phyloP scores from a whole-genome alignment of 2,113 vertebrate species.

The Menidia beryllina region DNA sequence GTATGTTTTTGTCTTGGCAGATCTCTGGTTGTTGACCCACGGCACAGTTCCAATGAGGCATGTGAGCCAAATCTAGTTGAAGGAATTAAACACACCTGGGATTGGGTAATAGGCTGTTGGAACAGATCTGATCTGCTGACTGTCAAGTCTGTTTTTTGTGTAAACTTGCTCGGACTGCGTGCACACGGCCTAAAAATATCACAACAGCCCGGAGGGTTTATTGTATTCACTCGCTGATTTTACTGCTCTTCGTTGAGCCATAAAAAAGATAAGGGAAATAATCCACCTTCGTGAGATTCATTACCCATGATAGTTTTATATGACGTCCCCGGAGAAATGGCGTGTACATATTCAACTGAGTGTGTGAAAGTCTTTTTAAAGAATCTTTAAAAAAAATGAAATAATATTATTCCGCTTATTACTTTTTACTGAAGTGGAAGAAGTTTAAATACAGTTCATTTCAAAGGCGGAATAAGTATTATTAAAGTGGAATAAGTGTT shows the following conservation, averaged over 20 bases:
- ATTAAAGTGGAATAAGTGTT: too few species aligned
- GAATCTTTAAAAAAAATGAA: too few species aligned
- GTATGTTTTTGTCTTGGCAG: neutral
- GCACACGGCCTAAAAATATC: conserved; percentile 18
- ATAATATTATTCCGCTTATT: too few species aligned
- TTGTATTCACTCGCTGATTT: conserved; percentile 38
- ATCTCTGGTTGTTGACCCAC: neutral
- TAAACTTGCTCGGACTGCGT: conserved; percentile 8
- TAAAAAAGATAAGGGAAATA: conserved; percentile 33
- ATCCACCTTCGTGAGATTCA: conserved; percentile 18
- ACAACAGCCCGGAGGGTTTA: neutral
- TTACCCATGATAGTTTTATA: conserved; percentile 21
- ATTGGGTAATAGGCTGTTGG: conserved; percentile 9
- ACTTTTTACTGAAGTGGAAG: too few species aligned
- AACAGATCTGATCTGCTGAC: conserved; percentile 20
- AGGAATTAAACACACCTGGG: conserved; percentile 31
- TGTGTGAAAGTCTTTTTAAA: neutral
- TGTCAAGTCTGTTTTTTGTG: conserved; percentile 32
- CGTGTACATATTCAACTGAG: conserved; percentile 4
- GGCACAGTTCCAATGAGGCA: neutral
- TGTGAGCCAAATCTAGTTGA: neutral
- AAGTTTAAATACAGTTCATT: too few species aligned
- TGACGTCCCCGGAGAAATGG: conserved; percentile 12
- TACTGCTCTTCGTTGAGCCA: conserved; percentile 33
- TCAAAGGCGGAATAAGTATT: too few species aligned